Evolutionary conservation across 2,113 vertebrate species (phyloP).

Genomic region (Varanus komodoensis): DNA sequence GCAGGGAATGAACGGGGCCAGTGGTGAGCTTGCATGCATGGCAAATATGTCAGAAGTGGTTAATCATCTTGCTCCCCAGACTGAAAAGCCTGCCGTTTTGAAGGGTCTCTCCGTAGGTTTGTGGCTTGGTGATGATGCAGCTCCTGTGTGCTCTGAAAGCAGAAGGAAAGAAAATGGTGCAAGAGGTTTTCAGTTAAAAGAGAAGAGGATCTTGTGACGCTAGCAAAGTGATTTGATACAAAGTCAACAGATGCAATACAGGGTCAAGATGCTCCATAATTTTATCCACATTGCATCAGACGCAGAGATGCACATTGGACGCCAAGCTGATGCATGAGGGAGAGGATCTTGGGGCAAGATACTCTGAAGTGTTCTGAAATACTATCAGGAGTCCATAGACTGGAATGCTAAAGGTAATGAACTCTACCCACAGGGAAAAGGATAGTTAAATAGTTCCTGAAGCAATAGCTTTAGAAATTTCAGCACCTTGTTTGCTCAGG

Average conservation of each 20-base stretch:
- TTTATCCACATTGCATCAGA: not conserved
- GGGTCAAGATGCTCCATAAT: not conserved
- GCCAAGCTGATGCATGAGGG: not conserved
- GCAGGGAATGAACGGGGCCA: not conserved
- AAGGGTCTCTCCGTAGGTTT: not conserved
- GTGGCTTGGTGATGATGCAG: not conserved
- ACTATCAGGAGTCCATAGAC: too few species aligned
- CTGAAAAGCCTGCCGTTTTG: not conserved
- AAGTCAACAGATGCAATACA: not conserved
- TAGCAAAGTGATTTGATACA: not conserved
- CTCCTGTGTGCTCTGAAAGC: not conserved
- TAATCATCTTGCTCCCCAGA: not conserved
- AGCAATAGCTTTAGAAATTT: too few species aligned
- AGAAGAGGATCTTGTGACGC: not conserved
- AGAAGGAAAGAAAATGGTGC: not conserved
- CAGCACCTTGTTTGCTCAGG: too few species aligned
- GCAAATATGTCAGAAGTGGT: not conserved
- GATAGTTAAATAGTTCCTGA: too few species aligned
- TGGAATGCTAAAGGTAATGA: too few species aligned
- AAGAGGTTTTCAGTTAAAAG: not conserved
- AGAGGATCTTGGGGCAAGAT: too few species aligned
- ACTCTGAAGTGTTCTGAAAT: too few species aligned
- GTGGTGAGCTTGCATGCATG: not conserved
- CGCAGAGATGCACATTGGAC: not conserved
- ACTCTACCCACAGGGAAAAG: too few species aligned